A percentile compares a stretch with the other conserved stretches of the same genome.
Evolutionary conservation across 2,113 vertebrate species (phyloP).

Genomic region (Bubo blakistoni): DNA sequence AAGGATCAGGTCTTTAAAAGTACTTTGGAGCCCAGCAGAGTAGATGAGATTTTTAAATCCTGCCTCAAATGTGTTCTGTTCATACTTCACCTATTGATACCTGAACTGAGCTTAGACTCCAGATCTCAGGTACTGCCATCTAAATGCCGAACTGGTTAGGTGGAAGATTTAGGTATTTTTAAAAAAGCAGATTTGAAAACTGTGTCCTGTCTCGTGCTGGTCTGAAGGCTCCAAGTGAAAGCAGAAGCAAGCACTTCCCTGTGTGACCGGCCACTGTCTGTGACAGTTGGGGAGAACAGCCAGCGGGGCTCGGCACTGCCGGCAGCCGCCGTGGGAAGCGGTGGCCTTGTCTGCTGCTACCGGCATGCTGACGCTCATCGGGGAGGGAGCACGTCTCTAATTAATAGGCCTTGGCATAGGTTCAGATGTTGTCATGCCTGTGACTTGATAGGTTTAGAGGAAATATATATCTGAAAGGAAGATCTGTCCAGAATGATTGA

Average conservation of each 20-base stretch:
- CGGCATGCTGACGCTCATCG: neutral
- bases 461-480: slow-evolving; percentile 63
- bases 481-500: slow-evolving; percentile 63
- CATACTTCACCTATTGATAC: neutral
- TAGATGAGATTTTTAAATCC: neutral
- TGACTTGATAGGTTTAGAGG: slow-evolving; percentile 53
- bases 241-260: neutral
- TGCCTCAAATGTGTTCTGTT: neutral
- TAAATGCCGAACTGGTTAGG: neutral
- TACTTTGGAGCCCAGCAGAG: neutral
- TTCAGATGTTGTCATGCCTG: slow-evolving; percentile 52
- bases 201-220: no score
- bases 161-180: neutral
- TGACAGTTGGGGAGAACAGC: neutral
- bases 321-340: neutral
- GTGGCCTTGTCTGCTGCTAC: neutral
- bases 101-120: neutral
- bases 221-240: neutral
- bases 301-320: neutral
- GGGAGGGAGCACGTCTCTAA: slow-evolving; percentile 13
- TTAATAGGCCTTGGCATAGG: slow-evolving; percentile 47
- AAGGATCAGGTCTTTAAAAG: neutral
- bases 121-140: neutral
- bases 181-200: neutral
- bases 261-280: neutral